Base-by-base conservation (phyloP, 2,888 invertebrate genomes). In the Agonopterix subpropinquella region DNA sequence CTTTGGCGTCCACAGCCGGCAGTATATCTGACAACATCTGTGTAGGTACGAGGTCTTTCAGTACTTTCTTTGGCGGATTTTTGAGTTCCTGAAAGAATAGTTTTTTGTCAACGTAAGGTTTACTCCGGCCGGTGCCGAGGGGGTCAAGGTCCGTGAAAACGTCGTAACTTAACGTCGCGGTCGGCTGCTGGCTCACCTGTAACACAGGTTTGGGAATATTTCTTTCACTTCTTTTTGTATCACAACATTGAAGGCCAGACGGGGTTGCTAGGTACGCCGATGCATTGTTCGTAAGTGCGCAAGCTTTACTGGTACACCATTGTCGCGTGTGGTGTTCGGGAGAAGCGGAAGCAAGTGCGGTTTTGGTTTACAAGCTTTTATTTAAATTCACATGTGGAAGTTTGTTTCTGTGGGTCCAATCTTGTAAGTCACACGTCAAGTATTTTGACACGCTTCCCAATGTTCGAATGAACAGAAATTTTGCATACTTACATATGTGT, bases 1-100 rank as follows among this genome's bases (percentile, higher is more conserved):
- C 71, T 47, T 41, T 39, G 11, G 36, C 13, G 45, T 37, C 36
- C 35, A 10, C 74, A 52, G 69, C 62, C 61, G 68, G 67, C 56
- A 73, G 68, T 50, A 73, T 68, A 55, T 49, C 49, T 11, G 78
- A 74, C 63, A 74, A 56, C 64, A 78, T 66, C 63, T 80, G 80
- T 60, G 80, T 73, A 61, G 85, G 82, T 50, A 92, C 93, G 77
- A 97, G 89, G 84, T 97, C 97, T 89, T 96, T 96, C 66, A 97
- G 91, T 56, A 95, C 94, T 89, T 96, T 96, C 89, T 96, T 96
- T 65, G 96, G 96, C 63, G 97, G 97, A 87, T 97, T 96, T 90
- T 97, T 97, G 73, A 97, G 91, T 83, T 97, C 96, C 90, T 96
- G 96, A 91, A 97, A 97, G 90, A 97, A 97, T 89, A 96, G 95